Evolutionary conservation across 30 jellyfish, hydroid and myxozoan genomes (phyloP), one percentile per base, ranked within the genome.

Genomic region (Chrysaora quinquecirrha): DNA sequence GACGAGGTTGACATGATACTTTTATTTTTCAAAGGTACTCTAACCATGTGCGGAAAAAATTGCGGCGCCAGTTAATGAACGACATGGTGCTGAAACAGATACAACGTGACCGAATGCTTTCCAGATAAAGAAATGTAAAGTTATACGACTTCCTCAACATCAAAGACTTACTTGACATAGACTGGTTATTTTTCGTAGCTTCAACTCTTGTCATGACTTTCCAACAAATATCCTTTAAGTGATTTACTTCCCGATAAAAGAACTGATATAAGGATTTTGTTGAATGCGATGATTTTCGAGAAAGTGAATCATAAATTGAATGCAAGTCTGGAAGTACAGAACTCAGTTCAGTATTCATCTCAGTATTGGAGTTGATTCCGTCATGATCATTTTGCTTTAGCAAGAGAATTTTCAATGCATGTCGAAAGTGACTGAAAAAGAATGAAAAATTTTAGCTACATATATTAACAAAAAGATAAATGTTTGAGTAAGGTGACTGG

Each of bases 231-330:
- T 64, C 73, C 32, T 58, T 79, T 29, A 46, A 0, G 12, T 52
- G 24, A 18, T 38, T 79, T 73, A 79, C 47, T 64, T 79, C 89
- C 3, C 89, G 82, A 67, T 79, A 52, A 64, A 79, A 79, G 63
- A 63, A 79, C 43, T 79, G 89, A 30, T 79, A 38, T 3, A 79
- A 25, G 22, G 89, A 33, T 47, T 79, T 79, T 1, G 81, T 63
- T 38, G 71, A 46, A 19, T 67, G 68, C 34, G 89, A 64, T 1
- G 89, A 0, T 23, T 79, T 79, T 78, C 56, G 58, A 0, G 74
- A 77, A 24, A 79, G 27, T 7, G 89, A 63, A 10, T 79, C 89
- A 28, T 48, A 46, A 48, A 79, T 64, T 1, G 30, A 18, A 27
- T 65, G 82, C 9, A 43, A 21, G 27, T 28, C 48, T 11, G 49